Conservation (phyloP, 2,113 vertebrate species). For the Arizona elegans region DNA sequence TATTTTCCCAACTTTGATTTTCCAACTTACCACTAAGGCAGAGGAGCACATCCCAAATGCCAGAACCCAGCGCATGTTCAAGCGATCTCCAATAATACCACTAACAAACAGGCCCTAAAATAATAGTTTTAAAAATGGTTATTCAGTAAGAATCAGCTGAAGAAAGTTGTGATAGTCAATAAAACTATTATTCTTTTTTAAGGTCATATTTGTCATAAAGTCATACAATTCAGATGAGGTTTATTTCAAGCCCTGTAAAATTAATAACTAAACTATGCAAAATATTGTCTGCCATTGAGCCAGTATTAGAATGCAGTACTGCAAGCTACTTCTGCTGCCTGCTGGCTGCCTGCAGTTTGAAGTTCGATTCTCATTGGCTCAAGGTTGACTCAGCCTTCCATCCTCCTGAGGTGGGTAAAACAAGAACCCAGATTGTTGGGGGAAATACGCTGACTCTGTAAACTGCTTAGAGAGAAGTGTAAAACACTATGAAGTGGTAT, state of each 20-base stretch:
- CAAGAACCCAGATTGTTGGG: too few relatives aligned
- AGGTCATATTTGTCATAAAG: background rate
- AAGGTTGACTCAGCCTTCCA: too few relatives aligned
- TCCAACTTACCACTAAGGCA: slow-evolving; percentile 83
- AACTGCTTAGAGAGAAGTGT: too few relatives aligned
- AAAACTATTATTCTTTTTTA: background rate
- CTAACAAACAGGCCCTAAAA: slow-evolving; percentile 91
- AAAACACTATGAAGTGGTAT: too few relatives aligned
- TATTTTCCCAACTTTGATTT: background rate
- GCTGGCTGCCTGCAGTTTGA: too few relatives aligned
- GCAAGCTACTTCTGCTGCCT: too few relatives aligned
- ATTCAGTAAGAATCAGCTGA: background rate
- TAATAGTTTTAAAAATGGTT: background rate
- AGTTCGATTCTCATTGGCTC: too few relatives aligned
- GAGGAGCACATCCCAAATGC: slow-evolving; percentile 93
- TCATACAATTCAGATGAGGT: background rate
- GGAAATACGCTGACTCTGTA: too few relatives aligned
- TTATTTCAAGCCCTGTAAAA: background rate
- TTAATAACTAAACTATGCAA: background rate
- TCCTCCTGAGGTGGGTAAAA: too few relatives aligned
- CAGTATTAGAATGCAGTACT: background rate
- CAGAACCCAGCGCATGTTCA: slow-evolving; percentile 90
- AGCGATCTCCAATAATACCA: slow-evolving; percentile 85
- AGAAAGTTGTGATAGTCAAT: background rate
- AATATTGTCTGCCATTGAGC: background rate